A percentile compares a stretch with the other conserved stretches of the same genome.
These are phyloP conservation scores for Pollenia griseotomentosa DNA, from an alignment of 2,888 invertebrate species.

Conservation along the genomic window DNA sequence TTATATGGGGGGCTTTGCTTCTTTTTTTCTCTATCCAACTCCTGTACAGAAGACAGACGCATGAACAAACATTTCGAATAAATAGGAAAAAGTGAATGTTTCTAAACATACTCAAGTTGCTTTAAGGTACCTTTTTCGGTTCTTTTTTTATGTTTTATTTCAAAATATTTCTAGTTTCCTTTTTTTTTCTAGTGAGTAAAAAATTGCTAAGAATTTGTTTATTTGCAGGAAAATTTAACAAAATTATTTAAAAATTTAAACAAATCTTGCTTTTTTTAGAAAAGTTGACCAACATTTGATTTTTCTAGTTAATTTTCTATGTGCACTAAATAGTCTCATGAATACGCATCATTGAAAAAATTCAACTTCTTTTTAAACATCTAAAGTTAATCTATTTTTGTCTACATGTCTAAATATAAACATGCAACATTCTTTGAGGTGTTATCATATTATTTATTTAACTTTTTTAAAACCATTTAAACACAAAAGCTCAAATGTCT, in stretches of 20 bases:
- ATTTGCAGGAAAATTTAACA: too few species aligned
- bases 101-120: constrained; percentile 50
- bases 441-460: constrained; percentile 39
- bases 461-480: not conserved
- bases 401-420: not conserved
- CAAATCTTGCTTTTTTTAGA: too few species aligned
- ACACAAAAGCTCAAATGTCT: not conserved
- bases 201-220: too few species aligned
- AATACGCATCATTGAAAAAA: too few species aligned
- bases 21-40: not conserved
- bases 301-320: too few species aligned
- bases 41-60: not conserved
- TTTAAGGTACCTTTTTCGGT: constrained; percentile 33
- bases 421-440: not conserved
- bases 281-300: too few species aligned
- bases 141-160: not conserved
- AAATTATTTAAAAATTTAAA: too few species aligned
- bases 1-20: constrained; percentile 3
- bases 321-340: too few species aligned
- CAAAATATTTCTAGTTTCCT: not conserved
- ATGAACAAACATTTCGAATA: constrained; percentile 20
- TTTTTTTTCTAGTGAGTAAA: too few species aligned
- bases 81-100: constrained; percentile 38
- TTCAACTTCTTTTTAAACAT: too few species aligned
- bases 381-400: not conserved